Evolutionary conservation across 2,888 invertebrate species (phyloP), one percentile per base, ranked within the genome.

Genomic region (Ophion ventricosus): DNA sequence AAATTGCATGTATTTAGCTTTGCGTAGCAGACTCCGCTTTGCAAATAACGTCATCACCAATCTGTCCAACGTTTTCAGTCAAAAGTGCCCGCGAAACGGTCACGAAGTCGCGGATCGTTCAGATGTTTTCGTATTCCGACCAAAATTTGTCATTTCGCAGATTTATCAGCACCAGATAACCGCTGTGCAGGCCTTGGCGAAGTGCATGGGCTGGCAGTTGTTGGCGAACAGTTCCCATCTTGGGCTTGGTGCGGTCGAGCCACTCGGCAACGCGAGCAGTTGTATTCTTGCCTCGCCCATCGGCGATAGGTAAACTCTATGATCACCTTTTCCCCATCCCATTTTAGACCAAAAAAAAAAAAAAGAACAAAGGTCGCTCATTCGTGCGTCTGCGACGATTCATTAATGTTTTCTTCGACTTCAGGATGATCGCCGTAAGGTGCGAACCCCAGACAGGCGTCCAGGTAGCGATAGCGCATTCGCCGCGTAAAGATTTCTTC

Each of bases 181-280:
- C 70, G 98, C 98, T 0, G 97, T 98, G 14, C 97, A 98, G 92
- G 96, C 97, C 76, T 95, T 99, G 85, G 98, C 98, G 0, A 97
- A 98, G 88, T 97, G 98, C 89, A 98, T 99, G 97, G 98, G 98
- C 11, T 99, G 99, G 99, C 97, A 98, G 90, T 96, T 97, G 79
- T 94, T 99, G 72, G 97, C 98, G 7, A 97, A 97, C 91, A 98
- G 97, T 90, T 96, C 97, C 75, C 97, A 98, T 92, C 95, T 98
- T 83, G 98, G 98, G 25, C 96, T 97, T 14, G 98, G 98, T 0
- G 96, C 97, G 49, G 98, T 98, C 0, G 99, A 99, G 92, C 97
- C 97, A 0, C 94, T 98, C 11, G 98, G 98, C 17, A 98, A 98
- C 93, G 98, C 98, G 0, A 97, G 98, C 80, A 97, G 98, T 2